Conservation (phyloP, 2,888 invertebrate genomes). For the Horisme vitalbata region DNA sequence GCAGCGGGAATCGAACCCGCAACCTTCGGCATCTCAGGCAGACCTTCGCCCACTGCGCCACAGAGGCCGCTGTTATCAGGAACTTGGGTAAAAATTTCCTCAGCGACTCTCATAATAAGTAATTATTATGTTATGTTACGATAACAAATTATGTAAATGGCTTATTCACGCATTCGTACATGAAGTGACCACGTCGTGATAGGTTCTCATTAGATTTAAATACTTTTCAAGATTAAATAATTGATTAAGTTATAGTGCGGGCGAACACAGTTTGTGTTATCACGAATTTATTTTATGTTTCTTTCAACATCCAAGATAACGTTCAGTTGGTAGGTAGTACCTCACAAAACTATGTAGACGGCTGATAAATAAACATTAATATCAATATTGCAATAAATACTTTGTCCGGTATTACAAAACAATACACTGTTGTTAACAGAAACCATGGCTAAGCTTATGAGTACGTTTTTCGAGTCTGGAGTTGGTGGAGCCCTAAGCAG, state of each 20-base stretch:
- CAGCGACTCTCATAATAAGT: constrained; percentile 2
- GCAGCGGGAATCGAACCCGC: too few relatives aligned
- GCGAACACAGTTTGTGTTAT: too few relatives aligned
- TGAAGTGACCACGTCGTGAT: constrained; percentile 36
- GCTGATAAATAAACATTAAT: too few relatives aligned
- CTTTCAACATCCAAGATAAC: too few relatives aligned
- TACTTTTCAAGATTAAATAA: too few relatives aligned
- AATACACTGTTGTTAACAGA: constrained; percentile 23
- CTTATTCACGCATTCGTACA: constrained; percentile 42
- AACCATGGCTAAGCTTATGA: constrained; percentile 10
- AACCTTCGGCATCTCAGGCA: too few relatives aligned
- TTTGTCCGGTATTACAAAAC: constrained; percentile 11
- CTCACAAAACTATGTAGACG: background rate
- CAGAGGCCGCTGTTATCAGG: constrained; percentile 2
- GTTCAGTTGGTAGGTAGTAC: background rate
- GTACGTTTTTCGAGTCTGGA: too few relatives aligned
- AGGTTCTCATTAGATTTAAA: constrained; percentile 6
- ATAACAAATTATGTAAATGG: constrained; percentile 37
- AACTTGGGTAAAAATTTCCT: constrained; percentile 14
- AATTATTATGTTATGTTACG: constrained; percentile 13
- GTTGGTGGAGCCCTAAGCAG: too few relatives aligned
- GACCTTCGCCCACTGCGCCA: too few relatives aligned
- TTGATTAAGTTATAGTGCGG: too few relatives aligned
- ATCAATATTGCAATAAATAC: constrained; percentile 12
- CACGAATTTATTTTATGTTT: too few relatives aligned